These are phyloP conservation scores for Calliphora vicina DNA, from an alignment of 1,140 invertebrate species.

Conservation along the genomic window DNA sequence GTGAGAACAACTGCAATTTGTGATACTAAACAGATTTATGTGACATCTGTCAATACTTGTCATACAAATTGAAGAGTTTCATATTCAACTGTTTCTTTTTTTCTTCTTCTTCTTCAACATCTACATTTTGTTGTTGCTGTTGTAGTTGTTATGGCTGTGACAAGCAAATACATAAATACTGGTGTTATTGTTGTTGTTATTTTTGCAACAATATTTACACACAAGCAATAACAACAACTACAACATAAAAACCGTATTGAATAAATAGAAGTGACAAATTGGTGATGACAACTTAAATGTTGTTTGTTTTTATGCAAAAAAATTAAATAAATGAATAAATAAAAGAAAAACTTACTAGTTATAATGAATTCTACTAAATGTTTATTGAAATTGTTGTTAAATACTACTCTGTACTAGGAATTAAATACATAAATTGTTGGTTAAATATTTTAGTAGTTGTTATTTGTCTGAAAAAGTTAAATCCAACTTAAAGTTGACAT, in stretches of 20 bases:
- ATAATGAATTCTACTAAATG: no score
- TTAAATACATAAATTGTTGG: no score
- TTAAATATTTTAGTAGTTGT: no score
- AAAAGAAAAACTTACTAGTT: background rate
- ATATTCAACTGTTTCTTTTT: background rate
- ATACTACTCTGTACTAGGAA: no score
- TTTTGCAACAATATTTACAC: background rate
- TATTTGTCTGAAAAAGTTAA: no score
- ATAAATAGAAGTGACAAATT: slow-evolving; percentile 26
- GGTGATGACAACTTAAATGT: slow-evolving; percentile 2
- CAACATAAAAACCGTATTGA: background rate
- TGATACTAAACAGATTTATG: slow-evolving; percentile 25
- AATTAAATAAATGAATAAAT: no score
- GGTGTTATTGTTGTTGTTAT: background rate
- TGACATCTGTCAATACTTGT: slow-evolving; percentile 33
- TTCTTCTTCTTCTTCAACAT: background rate
- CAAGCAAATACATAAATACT: background rate
- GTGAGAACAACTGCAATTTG: slow-evolving; percentile 11
- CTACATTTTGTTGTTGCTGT: background rate
- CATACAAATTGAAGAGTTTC: slow-evolving; percentile 16
- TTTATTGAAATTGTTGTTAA: no score
- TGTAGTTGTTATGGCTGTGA: background rate
- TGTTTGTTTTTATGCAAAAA: background rate
- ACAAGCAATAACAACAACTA: background rate
- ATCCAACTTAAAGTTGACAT: no score